Evolutionary conservation across 1,140 invertebrate species (phyloP), one percentile per base, ranked within the genome.

Genomic region (Drosophila grimshawi): DNA sequence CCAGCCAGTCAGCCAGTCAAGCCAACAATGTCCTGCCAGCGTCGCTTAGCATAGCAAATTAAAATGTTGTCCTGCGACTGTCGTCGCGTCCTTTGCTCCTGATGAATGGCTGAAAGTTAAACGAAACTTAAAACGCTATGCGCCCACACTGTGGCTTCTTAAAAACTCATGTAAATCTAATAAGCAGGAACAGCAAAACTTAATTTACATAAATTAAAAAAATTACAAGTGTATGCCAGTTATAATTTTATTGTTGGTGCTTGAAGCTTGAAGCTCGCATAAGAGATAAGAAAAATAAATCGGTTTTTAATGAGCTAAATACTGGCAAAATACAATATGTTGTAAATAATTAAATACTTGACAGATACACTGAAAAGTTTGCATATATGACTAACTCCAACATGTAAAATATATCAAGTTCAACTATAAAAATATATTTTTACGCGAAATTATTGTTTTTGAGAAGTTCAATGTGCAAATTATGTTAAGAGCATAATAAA

Each of bases 41-140:
- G 66, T 19, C 63, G 63, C 66, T 69, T 69, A 69, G 57, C 57
- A 57, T 65, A 51, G 81, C 74, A 80, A 85, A 85, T 85, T 85
- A 86, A 85, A 86, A 82, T 67, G 64, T 76, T 74, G 73, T 69
- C 69, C 67, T 71, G 56, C 71, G 27, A 78, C 73, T 76, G 74
- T 80, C 76, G 68, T 64, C 66, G 53, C 39, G 32, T 19, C 41
- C 51, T 65, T 55, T 45, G 7, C 57, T 45, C 43, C 57, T 60
- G 57, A 48, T 48, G 57, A 60, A 60, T 19, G 43, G 27, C 53
- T 8, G 59, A 76, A 82, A 76, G 59, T 71, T 71, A 64, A 80
- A 85, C 62, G 61, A 67, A 80, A 74, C 83, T 73, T 77, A 70
- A 83, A 81, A 81, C 81, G 81, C 69, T 68, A 61, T 65, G 62